A percentile compares a stretch with the other conserved stretches of the same genome.
These are phyloP conservation scores for Lerema accius DNA, from an alignment of 1,140 invertebrate genomes.

Conservation along the genomic window DNA sequence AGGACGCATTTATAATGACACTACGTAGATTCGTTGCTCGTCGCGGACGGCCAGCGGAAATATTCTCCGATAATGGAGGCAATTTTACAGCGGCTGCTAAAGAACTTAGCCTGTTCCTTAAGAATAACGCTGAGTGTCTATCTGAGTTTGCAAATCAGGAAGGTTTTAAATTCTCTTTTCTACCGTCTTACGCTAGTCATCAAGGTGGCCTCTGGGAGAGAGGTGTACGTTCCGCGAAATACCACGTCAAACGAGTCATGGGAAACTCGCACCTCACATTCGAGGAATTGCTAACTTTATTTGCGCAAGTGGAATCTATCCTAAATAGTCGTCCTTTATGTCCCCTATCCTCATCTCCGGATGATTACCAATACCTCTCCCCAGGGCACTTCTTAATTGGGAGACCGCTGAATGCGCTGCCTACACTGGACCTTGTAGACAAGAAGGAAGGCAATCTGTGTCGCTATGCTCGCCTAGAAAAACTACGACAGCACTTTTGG, in stretches of 20 bases:
- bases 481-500: conserved; percentile 22
- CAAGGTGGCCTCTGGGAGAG: not conserved
- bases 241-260: conserved; percentile 13
- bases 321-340: conserved; percentile 67
- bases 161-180: not conserved
- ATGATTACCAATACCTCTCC: conserved; percentile 28
- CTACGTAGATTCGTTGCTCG: conserved; percentile 33
- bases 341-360: conserved; percentile 52
- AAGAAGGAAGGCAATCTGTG: conserved; percentile 4
- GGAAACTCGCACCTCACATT: conserved; percentile 7
- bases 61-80: conserved; percentile 22
- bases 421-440: conserved; percentile 19
- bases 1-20: conserved; percentile 34
- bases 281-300: conserved; percentile 12
- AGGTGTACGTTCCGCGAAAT: conserved; percentile 3
- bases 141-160: conserved; percentile 16
- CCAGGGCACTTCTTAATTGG: conserved; percentile 43
- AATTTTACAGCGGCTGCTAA: conserved; percentile 42
- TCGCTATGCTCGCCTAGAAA: conserved; percentile 31
- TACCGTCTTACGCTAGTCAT: conserved; percentile 11
- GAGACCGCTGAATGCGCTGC: conserved; percentile 33
- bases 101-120: conserved; percentile 34
- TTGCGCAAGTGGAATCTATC: conserved; percentile 43
- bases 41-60: conserved; percentile 33
- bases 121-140: not conserved